These are phyloP conservation scores for Lithophane ornitopus DNA, from an alignment of 2,888 invertebrate species.

Conservation along the genomic window DNA sequence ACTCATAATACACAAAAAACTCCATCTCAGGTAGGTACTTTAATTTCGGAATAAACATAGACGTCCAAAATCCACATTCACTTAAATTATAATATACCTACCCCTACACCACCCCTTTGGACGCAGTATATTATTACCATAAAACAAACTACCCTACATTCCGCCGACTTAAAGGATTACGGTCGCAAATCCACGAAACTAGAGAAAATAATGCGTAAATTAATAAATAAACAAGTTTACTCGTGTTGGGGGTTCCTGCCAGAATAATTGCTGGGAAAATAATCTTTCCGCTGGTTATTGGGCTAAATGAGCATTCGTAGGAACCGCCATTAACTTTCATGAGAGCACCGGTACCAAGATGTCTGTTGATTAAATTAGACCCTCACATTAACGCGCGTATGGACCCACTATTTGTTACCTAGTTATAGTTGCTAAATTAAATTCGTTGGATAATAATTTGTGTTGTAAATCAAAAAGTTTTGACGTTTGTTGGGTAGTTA, in stretches of 20 bases:
- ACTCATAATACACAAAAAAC: conserved; percentile 19
- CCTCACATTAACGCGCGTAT: conserved; percentile 58
- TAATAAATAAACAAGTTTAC: conserved; percentile 66
- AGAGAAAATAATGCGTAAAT: conserved; percentile 66
- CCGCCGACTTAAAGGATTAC: conserved; percentile 63
- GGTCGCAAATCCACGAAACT: conserved; percentile 59
- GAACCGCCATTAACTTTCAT: conserved; percentile 77
- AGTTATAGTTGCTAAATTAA: conserved; percentile 58
- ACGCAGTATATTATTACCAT: conserved; percentile 54
- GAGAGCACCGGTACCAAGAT: conserved; percentile 63
- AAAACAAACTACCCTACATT: conserved; percentile 60
- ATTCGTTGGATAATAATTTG: conserved; percentile 59
- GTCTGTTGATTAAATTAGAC: conserved; percentile 69
- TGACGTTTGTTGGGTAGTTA: conserved; percentile 28
- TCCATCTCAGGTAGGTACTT: conserved; percentile 16
- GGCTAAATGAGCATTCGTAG: conserved; percentile 73
- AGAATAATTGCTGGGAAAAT: conserved; percentile 75
- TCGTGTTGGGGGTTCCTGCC: conserved; percentile 45
- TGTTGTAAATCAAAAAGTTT: conserved; percentile 62
- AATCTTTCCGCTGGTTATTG: conserved; percentile 76
- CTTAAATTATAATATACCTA: conserved; percentile 61
- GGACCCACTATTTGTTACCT: conserved; percentile 62
- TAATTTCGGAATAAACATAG: conserved; percentile 32
- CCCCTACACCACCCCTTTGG: conserved; percentile 25
- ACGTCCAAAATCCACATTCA: conserved; percentile 47